These are phyloP conservation scores for Podotricha telesiphe DNA, from an alignment of 2,888 invertebrate species.

Conservation along the genomic window DNA sequence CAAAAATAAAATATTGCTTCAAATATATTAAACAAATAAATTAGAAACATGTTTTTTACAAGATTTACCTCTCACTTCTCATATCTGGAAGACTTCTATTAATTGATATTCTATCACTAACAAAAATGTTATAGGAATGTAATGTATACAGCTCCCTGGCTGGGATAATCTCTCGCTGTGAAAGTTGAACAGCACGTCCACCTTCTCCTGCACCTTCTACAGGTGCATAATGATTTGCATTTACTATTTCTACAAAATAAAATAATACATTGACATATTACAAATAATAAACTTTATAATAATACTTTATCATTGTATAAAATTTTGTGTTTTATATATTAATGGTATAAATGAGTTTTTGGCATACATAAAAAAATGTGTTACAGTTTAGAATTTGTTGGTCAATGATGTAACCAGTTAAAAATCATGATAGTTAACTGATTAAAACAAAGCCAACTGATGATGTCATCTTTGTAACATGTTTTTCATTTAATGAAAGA, in stretches of 20 bases:
- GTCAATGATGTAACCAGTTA: background rate
- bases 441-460: background rate
- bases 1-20: too few relatives aligned
- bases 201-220: constrained; percentile 89
- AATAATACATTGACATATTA: background rate
- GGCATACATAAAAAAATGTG: too few relatives aligned
- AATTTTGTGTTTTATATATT: too few relatives aligned
- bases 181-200: constrained; percentile 91
- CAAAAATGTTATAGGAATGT: constrained; percentile 94
- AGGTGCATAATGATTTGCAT: constrained; percentile 91
- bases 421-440: background rate
- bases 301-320: background rate
- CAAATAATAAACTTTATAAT: background rate
- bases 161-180: constrained; percentile 88
- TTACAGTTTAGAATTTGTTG: background rate
- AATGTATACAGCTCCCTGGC: constrained; percentile 92
- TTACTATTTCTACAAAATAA: constrained; percentile 84
- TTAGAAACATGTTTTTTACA: constrained; percentile 26
- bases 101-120: constrained; percentile 93
- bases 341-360: too few relatives aligned
- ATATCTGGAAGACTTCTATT: constrained; percentile 93
- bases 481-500: background rate
- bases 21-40: background rate
- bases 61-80: constrained; percentile 88
- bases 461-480: background rate